Evolutionary conservation across 2,888 invertebrate species (phyloP), one percentile per base, ranked within the genome.

Genomic region (Zygothrica quintamaculata): DNA sequence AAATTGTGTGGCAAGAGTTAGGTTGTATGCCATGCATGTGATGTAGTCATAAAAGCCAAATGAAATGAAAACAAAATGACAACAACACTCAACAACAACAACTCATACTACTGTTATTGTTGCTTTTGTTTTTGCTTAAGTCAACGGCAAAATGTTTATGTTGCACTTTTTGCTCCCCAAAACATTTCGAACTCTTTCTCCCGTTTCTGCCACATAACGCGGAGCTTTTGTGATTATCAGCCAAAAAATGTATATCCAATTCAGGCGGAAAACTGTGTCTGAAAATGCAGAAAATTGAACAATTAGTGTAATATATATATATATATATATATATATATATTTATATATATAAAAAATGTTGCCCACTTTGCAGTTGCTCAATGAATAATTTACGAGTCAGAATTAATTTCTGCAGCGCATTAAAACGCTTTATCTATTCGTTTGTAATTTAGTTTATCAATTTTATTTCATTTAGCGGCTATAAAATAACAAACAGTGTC

Each of bases 361-460:
- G 46, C 62, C 36, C 46, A 53, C 59, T 58, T 58, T 64, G 48
- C 56, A 33, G 59, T 59, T 40, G 46, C 25, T 13, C 36, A 47
- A 37, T 59, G 58, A 57, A 66, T 84, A 66, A 73, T 73, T 70
- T 59, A 42, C 18, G 18, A 22, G 18, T 22, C 2, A 55, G 67
- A 69, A 60, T 69, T 65, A 48, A 55, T 75, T 80, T 48, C 36
- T 58, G 62, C 37, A 46, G 12, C 58, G 43, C 57, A 61, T 70
- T 77, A 74, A 74, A 56, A 42, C 59, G 56, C 58, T 51, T 75
- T 73, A 70, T 67, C 79, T 59, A 78, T 62, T 47, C 53, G 64
- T 69, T 74, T 74, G 78, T 75, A 71, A 79, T 77, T 74, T 72
- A 62, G 77, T 79, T 79, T 65, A 82, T 79, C 76, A 72, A 79